Base-by-base conservation (phyloP, 2,113 vertebrate genomes). In the Saguinus midas region DNA sequence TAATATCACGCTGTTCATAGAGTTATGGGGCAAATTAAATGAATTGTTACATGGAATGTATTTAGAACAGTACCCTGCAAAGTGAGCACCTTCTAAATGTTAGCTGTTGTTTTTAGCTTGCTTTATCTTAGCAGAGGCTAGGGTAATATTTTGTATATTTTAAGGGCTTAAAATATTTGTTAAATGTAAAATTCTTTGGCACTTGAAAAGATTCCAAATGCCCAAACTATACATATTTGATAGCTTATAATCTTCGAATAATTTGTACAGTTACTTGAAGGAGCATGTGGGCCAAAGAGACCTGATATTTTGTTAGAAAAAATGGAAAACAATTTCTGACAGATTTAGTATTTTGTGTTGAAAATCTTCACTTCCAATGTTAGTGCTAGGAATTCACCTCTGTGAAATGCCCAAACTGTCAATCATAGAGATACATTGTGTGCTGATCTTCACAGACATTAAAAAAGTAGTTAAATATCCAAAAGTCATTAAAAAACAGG, bases 401-500 rank as follows among this genome's bases (percentile, higher is more conserved):
- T 93, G 84, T 92, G 87, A 96, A 95, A 97, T 95, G 85, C 52
- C 95, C 88, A 78, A 93, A 55, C 79, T 97, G 96, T 88, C 97
- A 97, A 66, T 97, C 95, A 97, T 12, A 79, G 6, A 97, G 93
- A 98, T 98, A 95, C 96, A 97, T 90, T 97, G 27, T 40, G 83
- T 88, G 27, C 21, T 95, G n/a, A 37, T 81, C 92, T 97, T 78
- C 58, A 76, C 35, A 97, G 95, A 95, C 20, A 94, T 87, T 52
- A 43, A 66, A 97, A 96, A 92, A 94, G 73, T 14, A 94, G 76
- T 68, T 93, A 90, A 95, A 90, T 90, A 96, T 97, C 87, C 68
- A 87, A 88, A 96, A 97, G 78, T 23, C 83, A 57, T 64, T 96
- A 93, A 88, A 79, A 96, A 97, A 82, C 37, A 57, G 23, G n/a